Percentiles rank a stretch among this genome's conserved stretches.
Evolutionary conservation across 2,113 vertebrate genomes (phyloP).

Genomic region (Festucalex cinctus): DNA sequence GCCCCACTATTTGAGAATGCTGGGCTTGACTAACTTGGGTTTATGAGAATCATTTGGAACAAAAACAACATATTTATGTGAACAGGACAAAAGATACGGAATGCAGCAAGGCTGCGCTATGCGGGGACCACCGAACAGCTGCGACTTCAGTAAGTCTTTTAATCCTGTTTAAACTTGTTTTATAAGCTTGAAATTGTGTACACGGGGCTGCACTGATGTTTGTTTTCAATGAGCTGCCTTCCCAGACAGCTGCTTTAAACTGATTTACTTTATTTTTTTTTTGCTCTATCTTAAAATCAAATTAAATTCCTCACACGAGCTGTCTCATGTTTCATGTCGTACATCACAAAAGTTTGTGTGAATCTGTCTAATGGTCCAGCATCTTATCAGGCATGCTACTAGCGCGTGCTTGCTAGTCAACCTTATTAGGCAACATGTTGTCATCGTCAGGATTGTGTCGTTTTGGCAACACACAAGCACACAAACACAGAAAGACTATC

Average conservation of each 20-base stretch:
- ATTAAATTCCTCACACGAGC: background rate
- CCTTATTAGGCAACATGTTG: slow-evolving; percentile 38
- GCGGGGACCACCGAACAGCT: background rate
- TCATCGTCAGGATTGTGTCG: slow-evolving; percentile 30
- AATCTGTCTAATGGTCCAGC: background rate
- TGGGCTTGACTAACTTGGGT: slow-evolving; percentile 20
- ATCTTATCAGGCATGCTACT: slow-evolving; percentile 15
- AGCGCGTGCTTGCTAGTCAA: slow-evolving; percentile 10
- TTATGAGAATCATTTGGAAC: background rate
- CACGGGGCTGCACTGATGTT: background rate
- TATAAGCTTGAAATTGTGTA: background rate
- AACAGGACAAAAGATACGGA: no score
- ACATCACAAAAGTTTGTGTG: background rate
- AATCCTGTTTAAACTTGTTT: slow-evolving; percentile 9
- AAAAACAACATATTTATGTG: background rate
- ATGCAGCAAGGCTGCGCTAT: background rate
- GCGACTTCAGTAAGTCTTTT: slow-evolving; percentile 3
- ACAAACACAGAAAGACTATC: slow-evolving; percentile 2
- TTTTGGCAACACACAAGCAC: slow-evolving; percentile 21
- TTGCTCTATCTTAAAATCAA: background rate
- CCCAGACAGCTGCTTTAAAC: background rate
- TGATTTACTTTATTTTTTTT: background rate
- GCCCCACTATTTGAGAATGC: no score
- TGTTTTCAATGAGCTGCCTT: background rate
- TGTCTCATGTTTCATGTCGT: background rate